phyloP scores from a whole-genome alignment of 2,888 invertebrate species.

The Nematopogon swammerdamellus region DNA sequence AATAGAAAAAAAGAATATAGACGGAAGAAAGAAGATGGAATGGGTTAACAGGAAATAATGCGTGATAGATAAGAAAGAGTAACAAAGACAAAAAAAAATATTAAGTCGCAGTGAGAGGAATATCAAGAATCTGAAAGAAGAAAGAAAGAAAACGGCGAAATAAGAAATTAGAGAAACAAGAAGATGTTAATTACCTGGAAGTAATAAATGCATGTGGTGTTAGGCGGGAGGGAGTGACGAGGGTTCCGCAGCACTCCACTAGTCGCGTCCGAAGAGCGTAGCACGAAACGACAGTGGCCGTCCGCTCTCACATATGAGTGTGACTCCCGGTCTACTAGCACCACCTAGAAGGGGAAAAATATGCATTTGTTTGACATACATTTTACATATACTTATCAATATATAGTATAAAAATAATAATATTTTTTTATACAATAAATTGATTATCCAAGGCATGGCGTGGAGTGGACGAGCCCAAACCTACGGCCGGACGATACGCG shows the following conservation, averaged over 20 bases:
- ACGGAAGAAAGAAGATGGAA: no score
- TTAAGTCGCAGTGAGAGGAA: no score
- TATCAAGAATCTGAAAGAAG: no score
- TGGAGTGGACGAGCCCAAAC: no score
- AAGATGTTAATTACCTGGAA: constrained; percentile 47
- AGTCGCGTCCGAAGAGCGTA: constrained; percentile 70
- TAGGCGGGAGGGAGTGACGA: constrained; percentile 73
- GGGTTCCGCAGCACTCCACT: constrained; percentile 74
- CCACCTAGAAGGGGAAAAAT: constrained; percentile 54
- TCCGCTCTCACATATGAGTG: constrained; percentile 71
- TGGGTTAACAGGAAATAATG: no score
- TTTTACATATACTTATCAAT: not conserved
- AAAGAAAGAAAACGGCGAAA: no score
- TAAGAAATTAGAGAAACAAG: no score
- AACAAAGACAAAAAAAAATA: no score
- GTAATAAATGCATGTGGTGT: constrained; percentile 78
- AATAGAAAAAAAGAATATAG: no score
- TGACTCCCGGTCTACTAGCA: constrained; percentile 73
- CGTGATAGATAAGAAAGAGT: no score
- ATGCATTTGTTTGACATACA: not conserved
- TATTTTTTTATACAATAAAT: not conserved
- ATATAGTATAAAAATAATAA: not conserved
- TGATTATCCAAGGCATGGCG: no score
- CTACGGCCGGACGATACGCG: no score
- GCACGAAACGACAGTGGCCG: constrained; percentile 72